phyloP scores from a whole-genome alignment of 2,888 invertebrate genomes.

The Serrognathus titanus region DNA sequence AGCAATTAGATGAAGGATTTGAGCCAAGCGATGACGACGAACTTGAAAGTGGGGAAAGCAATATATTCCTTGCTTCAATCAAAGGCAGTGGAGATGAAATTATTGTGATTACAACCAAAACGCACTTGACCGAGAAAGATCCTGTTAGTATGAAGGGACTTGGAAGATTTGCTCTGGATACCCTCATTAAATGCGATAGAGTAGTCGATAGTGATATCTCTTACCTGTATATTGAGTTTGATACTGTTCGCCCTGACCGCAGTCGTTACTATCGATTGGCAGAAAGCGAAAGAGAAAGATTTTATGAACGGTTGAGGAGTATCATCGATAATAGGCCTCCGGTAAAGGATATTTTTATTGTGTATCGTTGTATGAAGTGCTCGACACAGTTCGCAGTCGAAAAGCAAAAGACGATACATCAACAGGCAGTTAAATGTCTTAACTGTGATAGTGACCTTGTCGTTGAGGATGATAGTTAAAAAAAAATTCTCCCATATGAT shows the following conservation, averaged over 20 bases:
- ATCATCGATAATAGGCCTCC: conserved; percentile 31
- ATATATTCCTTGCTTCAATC: conserved; percentile 41
- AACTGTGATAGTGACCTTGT: conserved; percentile 59
- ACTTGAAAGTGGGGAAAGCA: conserved; percentile 41
- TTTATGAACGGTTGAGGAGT: conserved; percentile 33
- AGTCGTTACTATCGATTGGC: conserved; percentile 35
- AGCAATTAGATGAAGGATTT: conserved; percentile 14
- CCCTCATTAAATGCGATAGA: conserved; percentile 52
- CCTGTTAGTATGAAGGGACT: conserved; percentile 38
- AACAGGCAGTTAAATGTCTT: conserved; percentile 49
- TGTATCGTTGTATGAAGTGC: conserved; percentile 62
- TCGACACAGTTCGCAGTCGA: conserved; percentile 58
- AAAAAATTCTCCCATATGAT: background rate
- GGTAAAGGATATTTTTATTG: conserved; percentile 49
- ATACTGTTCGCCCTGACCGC: conserved; percentile 56
- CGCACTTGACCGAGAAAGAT: conserved; percentile 43
- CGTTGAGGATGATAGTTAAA: conserved; percentile 47
- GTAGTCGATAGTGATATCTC: conserved; percentile 36
- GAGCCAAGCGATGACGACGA: conserved; percentile 34
- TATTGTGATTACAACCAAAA: conserved; percentile 43
- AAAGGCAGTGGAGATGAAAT: conserved; percentile 41
- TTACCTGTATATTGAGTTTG: conserved; percentile 56
- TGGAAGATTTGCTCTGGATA: conserved; percentile 52
- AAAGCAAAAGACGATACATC: conserved; percentile 28
- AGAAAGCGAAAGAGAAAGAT: conserved; percentile 52